Evolutionary conservation across 1,140 invertebrate species (phyloP).

Genomic region (Diorhabda elongata): DNA sequence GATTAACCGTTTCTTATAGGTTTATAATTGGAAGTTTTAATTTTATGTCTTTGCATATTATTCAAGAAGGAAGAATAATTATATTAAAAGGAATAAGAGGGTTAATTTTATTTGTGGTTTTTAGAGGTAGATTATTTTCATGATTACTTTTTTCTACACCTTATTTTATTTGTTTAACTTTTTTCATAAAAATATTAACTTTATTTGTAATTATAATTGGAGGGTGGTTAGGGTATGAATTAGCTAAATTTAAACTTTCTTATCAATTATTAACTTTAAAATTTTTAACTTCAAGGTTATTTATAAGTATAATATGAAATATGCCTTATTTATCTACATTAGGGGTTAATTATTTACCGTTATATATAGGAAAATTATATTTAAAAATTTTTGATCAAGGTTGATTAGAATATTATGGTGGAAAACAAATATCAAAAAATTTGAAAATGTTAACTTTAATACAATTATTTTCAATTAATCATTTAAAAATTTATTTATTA

Average conservation of each 20-base stretch:
- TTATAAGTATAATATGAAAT: conserved; percentile 34
- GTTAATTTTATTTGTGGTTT: too few species aligned
- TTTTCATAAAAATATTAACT: conserved; percentile 47
- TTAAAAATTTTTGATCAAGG: conserved; percentile 32
- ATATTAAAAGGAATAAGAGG: too few species aligned
- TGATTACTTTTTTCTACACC: too few species aligned
- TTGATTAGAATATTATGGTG: conserved; percentile 32
- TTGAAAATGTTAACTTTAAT: conserved; percentile 15
- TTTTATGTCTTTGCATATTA: too few species aligned
- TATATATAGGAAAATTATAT: conserved; percentile 21
- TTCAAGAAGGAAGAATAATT: too few species aligned
- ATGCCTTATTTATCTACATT: conserved; percentile 35
- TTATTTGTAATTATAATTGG: conserved; percentile 48
- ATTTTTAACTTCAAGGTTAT: conserved; percentile 40
- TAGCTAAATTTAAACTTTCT: conserved; percentile 41
- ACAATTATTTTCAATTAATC: conserved; percentile 24
- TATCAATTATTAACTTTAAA: neutral
- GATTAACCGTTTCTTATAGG: neutral
- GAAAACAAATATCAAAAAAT: conserved; percentile 14
- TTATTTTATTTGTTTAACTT: too few species aligned
- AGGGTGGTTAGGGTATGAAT: conserved; percentile 43
- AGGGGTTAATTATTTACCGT: conserved; percentile 29
- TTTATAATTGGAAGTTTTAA: too few species aligned
- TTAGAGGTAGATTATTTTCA: too few species aligned
- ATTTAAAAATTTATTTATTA: conserved; percentile 48